phyloP scores from a whole-genome alignment of 2,113 vertebrate species.

The Aramus guarauna region DNA sequence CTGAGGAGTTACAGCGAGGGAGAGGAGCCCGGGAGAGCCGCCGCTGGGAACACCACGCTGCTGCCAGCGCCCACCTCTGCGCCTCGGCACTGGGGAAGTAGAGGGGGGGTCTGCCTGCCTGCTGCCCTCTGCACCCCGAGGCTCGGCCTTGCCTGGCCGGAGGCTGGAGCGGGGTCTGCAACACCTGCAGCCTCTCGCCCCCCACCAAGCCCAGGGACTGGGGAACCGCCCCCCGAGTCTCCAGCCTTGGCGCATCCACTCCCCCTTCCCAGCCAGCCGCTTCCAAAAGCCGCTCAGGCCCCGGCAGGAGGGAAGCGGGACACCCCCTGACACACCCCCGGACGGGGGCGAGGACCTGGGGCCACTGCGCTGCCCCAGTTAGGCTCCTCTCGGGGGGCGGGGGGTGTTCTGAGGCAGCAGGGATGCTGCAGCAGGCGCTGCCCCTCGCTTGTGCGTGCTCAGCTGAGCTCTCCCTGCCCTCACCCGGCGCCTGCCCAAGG shows the following conservation, averaged over 20 bases:
- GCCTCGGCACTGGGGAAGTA: accelerated
- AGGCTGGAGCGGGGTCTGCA: not conserved
- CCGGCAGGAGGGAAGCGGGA: not conserved
- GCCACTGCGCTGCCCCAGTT: too few relatives aligned
- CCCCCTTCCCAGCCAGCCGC: not conserved
- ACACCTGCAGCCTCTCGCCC: not conserved
- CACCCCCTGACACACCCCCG: not conserved
- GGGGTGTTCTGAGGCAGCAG: not conserved
- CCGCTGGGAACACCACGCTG: not conserved
- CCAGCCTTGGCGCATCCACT: not conserved
- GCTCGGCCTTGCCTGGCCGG: not conserved
- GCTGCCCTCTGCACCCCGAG: not conserved
- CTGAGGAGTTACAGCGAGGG: not conserved
- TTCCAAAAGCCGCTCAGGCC: not conserved
- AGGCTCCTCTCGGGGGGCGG: not conserved
- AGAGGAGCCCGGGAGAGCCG: not conserved
- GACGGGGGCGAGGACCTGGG: not conserved
- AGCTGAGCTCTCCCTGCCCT: not conserved
- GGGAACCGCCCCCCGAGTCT: not conserved
- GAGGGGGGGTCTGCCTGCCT: not conserved
- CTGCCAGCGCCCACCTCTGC: not conserved
- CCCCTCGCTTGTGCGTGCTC: not conserved
- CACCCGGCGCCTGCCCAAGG: not conserved
- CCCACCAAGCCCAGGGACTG: not conserved
- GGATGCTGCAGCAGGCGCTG: not conserved